Conservation (phyloP, 2,888 invertebrate species). For the Pseudococcus jackbeardsleyi region DNA sequence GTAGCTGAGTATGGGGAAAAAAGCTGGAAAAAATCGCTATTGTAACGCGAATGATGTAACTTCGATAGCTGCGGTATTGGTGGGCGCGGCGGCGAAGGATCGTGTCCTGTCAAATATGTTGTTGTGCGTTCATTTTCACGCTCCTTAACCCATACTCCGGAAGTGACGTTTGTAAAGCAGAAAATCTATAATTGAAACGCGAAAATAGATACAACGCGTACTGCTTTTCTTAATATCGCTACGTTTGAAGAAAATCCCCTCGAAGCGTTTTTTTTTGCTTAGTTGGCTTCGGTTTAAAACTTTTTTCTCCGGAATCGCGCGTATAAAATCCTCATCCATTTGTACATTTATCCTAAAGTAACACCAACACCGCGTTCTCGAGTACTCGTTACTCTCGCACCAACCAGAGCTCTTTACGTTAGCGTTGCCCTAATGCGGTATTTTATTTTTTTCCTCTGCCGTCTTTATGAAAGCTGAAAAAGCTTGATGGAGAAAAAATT, state of each 20-base stretch:
- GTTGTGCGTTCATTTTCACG: slow-evolving; percentile 6
- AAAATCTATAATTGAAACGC: slow-evolving; percentile 39
- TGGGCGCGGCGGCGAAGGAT: not conserved
- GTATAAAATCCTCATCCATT: slow-evolving; percentile 39
- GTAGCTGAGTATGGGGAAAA: not conserved
- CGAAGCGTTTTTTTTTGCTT: not conserved
- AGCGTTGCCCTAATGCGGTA: not conserved
- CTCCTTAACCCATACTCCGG: not conserved
- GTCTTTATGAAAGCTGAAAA: slow-evolving; percentile 8
- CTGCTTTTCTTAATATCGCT: not conserved
- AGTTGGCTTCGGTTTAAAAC: slow-evolving; percentile 3
- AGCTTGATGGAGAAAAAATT: slow-evolving; percentile 14
- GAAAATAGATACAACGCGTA: not conserved
- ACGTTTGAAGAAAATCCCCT: slow-evolving; percentile 1
- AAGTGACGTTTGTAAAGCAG: slow-evolving; percentile 16
- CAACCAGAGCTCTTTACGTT: not conserved
- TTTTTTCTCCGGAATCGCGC: not conserved
- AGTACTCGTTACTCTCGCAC: slow-evolving; percentile 14
- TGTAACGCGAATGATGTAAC: not conserved
- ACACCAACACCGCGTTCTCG: not conserved
- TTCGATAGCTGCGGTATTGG: not conserved
- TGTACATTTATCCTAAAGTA: slow-evolving; percentile 20
- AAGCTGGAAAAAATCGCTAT: not conserved
- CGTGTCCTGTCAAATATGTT: slow-evolving; percentile 25
- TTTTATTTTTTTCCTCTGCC: not conserved